Evolutionary conservation across 1,140 invertebrate species (phyloP).

Genomic region (Scaptomyza graminum): DNA sequence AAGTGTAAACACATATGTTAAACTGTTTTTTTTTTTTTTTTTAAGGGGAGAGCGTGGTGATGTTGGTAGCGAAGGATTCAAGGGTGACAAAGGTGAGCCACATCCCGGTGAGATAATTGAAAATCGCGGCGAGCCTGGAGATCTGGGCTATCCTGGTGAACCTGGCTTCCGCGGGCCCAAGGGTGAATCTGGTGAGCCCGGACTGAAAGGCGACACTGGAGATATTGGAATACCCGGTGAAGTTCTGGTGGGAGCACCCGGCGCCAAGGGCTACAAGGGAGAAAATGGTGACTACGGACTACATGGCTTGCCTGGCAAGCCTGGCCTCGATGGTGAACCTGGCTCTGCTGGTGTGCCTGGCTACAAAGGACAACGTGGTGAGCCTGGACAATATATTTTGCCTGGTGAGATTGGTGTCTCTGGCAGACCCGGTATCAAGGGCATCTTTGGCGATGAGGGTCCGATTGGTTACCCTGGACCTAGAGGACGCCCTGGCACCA

Average conservation of each 20-base stretch:
- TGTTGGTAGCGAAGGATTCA: slow-evolving; percentile 84
- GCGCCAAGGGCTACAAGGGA: slow-evolving; percentile 85
- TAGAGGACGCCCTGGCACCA: slow-evolving; percentile 54
- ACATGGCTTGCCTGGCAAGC: slow-evolving; percentile 83
- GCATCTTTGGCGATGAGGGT: slow-evolving; percentile 84
- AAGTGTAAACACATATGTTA: background rate
- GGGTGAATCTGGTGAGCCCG: slow-evolving; percentile 66
- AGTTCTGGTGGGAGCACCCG: slow-evolving; percentile 80
- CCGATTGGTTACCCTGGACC: slow-evolving; percentile 53
- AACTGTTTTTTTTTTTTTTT: background rate
- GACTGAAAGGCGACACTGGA: slow-evolving; percentile 46
- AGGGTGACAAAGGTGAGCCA: slow-evolving; percentile 86
- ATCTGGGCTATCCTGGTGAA: slow-evolving; percentile 52
- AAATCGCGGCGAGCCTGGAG: slow-evolving; percentile 67
- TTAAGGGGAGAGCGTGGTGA: slow-evolving; percentile 84
- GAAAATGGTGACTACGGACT: slow-evolving; percentile 68
- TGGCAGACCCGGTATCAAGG: slow-evolving; percentile 83
- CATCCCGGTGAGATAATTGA: slow-evolving; percentile 78
- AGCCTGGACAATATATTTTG: slow-evolving; percentile 83
- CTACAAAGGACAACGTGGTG: slow-evolving; percentile 85
- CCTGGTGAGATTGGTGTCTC: slow-evolving; percentile 81
- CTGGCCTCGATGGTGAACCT: slow-evolving; percentile 83
- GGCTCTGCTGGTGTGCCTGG: slow-evolving; percentile 84
- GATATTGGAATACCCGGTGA: slow-evolving; percentile 62
- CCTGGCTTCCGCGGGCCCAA: slow-evolving; percentile 72